Evolutionary conservation across 1,140 invertebrate genomes (phyloP).

Genomic region (Aphidius ervi): DNA sequence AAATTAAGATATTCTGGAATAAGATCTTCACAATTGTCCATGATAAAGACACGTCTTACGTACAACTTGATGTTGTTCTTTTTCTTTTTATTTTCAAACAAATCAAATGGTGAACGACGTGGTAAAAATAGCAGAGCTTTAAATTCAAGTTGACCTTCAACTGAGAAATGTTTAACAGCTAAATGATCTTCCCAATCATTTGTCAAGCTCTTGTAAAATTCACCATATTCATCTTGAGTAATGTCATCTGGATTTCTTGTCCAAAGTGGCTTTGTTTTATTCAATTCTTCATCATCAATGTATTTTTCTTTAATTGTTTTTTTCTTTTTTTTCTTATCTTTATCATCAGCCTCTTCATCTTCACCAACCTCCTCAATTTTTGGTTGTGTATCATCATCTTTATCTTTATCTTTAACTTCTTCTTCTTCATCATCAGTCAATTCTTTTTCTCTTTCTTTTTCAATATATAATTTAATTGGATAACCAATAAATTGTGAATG

Average conservation of each 20-base stretch:
- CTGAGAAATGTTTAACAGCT: constrained; percentile 90
- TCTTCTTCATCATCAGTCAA: constrained; percentile 79
- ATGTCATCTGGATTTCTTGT: constrained; percentile 87
- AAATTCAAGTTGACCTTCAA: constrained; percentile 98
- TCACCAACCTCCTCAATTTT: constrained; percentile 61
- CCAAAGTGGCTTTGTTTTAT: constrained; percentile 97
- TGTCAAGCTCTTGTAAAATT: constrained; percentile 92
- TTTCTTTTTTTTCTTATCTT: constrained; percentile 89
- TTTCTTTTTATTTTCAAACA: constrained; percentile 91
- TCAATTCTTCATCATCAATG: constrained; percentile 98
- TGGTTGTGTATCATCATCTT: constrained; percentile 56
- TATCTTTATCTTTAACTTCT: constrained; percentile 40
- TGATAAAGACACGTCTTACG: constrained; percentile 97
- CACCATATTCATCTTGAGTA: constrained; percentile 81
- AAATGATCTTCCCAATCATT: constrained; percentile 85
- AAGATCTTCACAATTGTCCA: constrained; percentile 96
- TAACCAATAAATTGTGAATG: constrained; percentile 99
- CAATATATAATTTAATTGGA: constrained; percentile 94
- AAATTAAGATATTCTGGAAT: constrained; percentile 98
- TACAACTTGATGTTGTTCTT: constrained; percentile 95
- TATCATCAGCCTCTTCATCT: constrained; percentile 79
- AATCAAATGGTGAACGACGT: constrained; percentile 82
- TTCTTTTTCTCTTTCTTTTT: constrained; percentile 86
- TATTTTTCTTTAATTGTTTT: constrained; percentile 89
- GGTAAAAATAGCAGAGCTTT: constrained; percentile 94